Evolutionary conservation across 2,888 invertebrate genomes (phyloP).

Genomic region (Caradrina kadenii): DNA sequence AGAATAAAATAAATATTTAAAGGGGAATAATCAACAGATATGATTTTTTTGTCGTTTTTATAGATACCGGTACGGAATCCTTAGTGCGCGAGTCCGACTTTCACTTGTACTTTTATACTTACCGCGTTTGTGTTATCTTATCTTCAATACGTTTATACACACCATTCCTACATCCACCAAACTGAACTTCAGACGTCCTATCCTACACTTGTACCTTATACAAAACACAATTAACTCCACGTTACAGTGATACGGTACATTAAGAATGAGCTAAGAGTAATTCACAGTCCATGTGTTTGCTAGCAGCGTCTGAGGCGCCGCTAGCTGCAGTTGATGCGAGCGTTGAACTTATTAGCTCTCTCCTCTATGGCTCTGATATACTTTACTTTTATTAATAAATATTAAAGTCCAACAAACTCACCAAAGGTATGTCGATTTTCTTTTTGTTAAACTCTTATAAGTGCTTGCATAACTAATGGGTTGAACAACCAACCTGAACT

Average conservation of each 20-base stretch:
- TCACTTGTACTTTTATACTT: too few species aligned
- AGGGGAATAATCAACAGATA: too few species aligned
- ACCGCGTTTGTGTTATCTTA: background rate
- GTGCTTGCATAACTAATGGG: background rate
- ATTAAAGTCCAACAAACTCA: background rate
- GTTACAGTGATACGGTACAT: constrained; percentile 1
- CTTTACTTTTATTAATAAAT: constrained; percentile 23
- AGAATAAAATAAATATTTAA: too few species aligned
- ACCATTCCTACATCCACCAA: constrained; percentile 1
- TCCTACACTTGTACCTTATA: background rate
- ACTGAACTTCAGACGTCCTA: background rate
- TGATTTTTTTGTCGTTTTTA: too few species aligned
- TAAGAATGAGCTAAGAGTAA: constrained; percentile 5
- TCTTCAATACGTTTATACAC: background rate
- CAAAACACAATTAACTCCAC: constrained; percentile 20
- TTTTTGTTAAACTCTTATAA: background rate
- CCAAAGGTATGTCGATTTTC: background rate
- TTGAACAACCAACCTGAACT: background rate
- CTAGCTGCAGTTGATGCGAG: constrained; percentile 41
- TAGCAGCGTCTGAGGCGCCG: constrained; percentile 16
- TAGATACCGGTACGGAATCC: too few species aligned
- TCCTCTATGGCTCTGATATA: constrained; percentile 4
- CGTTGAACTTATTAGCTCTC: constrained; percentile 41
- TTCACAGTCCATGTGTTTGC: constrained; percentile 19
- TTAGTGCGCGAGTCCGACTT: too few species aligned